Evolutionary conservation across 2,888 invertebrate genomes (phyloP).

Genomic region (Oxyteleia sp.): DNA sequence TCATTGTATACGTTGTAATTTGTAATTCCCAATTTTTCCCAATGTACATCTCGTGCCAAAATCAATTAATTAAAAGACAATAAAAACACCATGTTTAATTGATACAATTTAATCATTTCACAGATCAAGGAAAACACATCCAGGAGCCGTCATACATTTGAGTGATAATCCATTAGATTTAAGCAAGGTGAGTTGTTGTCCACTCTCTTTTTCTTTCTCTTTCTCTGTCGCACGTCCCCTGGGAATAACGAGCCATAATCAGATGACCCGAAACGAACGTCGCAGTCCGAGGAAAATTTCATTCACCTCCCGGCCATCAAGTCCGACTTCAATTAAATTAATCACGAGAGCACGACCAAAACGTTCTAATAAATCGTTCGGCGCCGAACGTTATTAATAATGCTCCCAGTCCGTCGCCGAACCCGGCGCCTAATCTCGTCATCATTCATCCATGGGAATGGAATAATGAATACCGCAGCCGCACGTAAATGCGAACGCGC

Average conservation of each 20-base stretch:
- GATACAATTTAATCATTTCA: constrained; percentile 22
- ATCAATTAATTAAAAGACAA: too few relatives aligned
- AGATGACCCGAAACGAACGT: too few relatives aligned
- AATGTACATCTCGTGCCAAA: too few relatives aligned
- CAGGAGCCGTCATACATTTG: constrained; percentile 98
- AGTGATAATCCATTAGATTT: constrained; percentile 99
- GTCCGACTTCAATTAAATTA: constrained; percentile 24
- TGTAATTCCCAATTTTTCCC: too few relatives aligned
- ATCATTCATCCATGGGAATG: constrained; percentile 28
- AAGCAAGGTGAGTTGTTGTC: constrained; percentile 95
- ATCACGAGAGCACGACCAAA: constrained; percentile 23
- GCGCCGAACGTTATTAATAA: constrained; percentile 37
- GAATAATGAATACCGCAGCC: constrained; percentile 6
- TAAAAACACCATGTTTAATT: too few relatives aligned
- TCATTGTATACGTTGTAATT: too few relatives aligned
- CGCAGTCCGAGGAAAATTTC: constrained; percentile 15
- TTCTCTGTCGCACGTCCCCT: too few relatives aligned
- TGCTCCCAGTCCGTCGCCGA: too few relatives aligned
- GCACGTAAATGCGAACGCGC: too few relatives aligned
- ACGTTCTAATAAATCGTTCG: constrained; percentile 39
- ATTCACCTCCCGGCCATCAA: too few relatives aligned
- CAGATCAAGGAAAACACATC: constrained; percentile 98
- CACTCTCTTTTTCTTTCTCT: too few relatives aligned
- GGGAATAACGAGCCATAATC: too few relatives aligned
- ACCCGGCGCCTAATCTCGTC: constrained; percentile 16